Base-by-base conservation (phyloP, 1,140 invertebrate species). In the Drosophila gunungcola region DNA sequence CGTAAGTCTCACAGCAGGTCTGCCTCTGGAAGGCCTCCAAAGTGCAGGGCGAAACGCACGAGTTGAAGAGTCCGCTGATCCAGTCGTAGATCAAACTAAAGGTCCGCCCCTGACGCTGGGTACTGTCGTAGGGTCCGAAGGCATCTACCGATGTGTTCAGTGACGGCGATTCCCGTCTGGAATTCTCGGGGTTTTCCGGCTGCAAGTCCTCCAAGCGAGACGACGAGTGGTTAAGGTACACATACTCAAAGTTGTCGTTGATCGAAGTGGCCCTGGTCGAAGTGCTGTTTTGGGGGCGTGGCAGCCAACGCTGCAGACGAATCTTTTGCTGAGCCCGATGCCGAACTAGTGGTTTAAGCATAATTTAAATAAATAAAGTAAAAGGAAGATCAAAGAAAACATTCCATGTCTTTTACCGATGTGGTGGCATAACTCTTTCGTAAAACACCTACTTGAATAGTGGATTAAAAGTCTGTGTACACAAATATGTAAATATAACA, bases 1-100 rank as follows among this genome's bases (percentile, higher is more conserved):
- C 75, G 36, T 80, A 80, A 0, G 73, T 81, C 36, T 90, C 76
- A 21, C 91, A 92, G 60, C 91, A 91, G 29, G 73, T 73, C 16
- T 91, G 83, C 41, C 75, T 68, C 53, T 80, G 80, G 39, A 65
- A 91, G 9, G 91, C 91, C 48, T 82, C 78, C 34, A 90, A 29
- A 0, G 90, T 91, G 54, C 91, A 91, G 29, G 90, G 91, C 9
- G 73, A 60, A 2, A 90, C 80, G 16, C 90, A 91, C 3, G 68
- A 56, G 13, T 55, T 55, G 42, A 91, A 85, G 2, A 91, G 63
- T 2, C 58, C 77, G 29, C 27, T 76, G 12, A 91, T 69, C 13
- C 70, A 89, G 34, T 91, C 91, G 16, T 54, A 75, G 52, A 91
- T 86, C n/a, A 86, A 1, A 3, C 54, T 51, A 1, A 91, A 78